These are phyloP conservation scores for Labroides dimidiatus DNA, from an alignment of 2,797 vertebrate species.

Conservation along the genomic window DNA sequence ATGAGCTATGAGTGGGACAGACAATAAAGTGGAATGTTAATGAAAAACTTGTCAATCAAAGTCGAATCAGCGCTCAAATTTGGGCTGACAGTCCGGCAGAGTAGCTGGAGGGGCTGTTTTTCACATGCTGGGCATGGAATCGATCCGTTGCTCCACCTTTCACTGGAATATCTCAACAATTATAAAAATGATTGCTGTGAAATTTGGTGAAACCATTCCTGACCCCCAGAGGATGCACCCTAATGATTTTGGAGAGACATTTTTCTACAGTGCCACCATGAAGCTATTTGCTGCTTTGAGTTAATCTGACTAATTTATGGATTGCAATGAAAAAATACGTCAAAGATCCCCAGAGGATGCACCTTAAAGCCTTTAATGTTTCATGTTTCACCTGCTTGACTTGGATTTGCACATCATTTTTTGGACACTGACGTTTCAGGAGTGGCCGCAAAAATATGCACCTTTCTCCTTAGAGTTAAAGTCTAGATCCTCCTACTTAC, in stretches of 20 bases:
- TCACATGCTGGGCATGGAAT: background rate
- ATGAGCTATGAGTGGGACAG: constrained; percentile 43
- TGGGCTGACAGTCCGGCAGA: background rate
- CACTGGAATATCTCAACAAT: background rate
- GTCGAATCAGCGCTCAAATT: constrained; percentile 28
- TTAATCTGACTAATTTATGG: too few relatives aligned
- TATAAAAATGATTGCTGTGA: background rate
- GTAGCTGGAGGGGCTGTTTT: background rate
- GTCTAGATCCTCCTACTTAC: too few relatives aligned
- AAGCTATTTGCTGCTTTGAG: background rate
- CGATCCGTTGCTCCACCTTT: background rate
- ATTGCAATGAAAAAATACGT: too few relatives aligned
- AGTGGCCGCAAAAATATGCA: too few relatives aligned
- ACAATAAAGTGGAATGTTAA: constrained; percentile 65
- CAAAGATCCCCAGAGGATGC: background rate
- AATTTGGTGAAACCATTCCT: background rate
- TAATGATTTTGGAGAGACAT: background rate
- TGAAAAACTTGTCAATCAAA: constrained; percentile 69
- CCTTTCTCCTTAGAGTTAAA: too few relatives aligned
- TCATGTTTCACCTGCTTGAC: too few relatives aligned
- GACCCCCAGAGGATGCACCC: background rate
- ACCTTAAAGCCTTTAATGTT: too few relatives aligned
- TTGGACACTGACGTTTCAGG: too few relatives aligned
- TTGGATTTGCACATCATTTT: too few relatives aligned
- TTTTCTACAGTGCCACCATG: background rate